These are phyloP conservation scores for Urophycis tenuis DNA, from an alignment of 2,797 vertebrate species.

Conservation along the genomic window DNA sequence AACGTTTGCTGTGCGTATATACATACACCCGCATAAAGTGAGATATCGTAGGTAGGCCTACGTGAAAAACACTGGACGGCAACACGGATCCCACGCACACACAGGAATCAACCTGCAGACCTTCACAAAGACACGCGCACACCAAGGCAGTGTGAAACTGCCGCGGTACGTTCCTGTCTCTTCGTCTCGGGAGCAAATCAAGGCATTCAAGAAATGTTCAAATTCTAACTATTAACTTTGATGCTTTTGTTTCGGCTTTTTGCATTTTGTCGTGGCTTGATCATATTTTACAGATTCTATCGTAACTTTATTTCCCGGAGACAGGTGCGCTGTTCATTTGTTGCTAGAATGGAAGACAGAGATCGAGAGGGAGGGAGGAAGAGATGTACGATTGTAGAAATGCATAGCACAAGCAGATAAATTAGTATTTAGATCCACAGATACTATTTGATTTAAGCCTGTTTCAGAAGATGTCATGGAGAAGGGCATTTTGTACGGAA, in stretches of 20 bases:
- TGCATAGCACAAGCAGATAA: conserved; percentile 40
- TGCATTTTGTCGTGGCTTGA: conserved; percentile 41
- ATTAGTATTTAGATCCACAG: background rate
- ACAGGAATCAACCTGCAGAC: background rate
- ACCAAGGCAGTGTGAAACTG: background rate
- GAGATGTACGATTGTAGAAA: conserved; percentile 18
- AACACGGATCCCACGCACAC: background rate
- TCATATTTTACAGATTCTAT: conserved; percentile 34
- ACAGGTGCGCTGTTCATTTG: conserved; percentile 15
- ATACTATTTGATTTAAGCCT: conserved; percentile 31
- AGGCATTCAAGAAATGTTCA: background rate
- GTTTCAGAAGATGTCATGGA: conserved; percentile 10
- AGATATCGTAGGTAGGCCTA: background rate
- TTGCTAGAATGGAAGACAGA: conserved; percentile 25
- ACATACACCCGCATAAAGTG: background rate
- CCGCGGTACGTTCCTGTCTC: background rate
- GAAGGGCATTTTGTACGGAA: background rate
- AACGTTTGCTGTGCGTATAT: too few species aligned
- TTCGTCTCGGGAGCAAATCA: background rate
- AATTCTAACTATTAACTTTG: conserved; percentile 3
- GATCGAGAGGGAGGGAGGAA: conserved; percentile 22
- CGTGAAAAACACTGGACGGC: background rate
- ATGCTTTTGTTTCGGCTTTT: conserved; percentile 23
- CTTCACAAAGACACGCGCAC: background rate
- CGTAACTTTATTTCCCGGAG: conserved; percentile 14